Evolutionary conservation across 2,888 invertebrate species (phyloP).

Genomic region (Hermaeophaga mercurialis): DNA sequence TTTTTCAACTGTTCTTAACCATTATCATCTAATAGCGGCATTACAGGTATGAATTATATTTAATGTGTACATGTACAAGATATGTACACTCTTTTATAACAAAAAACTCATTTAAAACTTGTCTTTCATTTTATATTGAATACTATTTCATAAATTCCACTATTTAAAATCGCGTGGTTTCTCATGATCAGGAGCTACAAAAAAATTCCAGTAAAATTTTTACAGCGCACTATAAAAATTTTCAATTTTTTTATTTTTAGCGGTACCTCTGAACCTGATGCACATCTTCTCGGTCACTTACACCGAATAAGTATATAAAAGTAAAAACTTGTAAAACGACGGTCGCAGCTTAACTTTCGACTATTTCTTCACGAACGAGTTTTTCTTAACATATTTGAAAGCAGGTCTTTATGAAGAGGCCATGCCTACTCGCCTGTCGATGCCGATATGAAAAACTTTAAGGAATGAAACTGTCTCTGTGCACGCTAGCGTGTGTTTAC

Average conservation of each 20-base stretch:
- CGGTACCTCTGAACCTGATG: conserved; percentile 9
- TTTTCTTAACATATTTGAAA: conserved; percentile 45
- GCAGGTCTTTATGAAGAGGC: conserved; percentile 42
- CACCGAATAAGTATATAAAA: conserved; percentile 36
- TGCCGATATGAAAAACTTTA: conserved; percentile 2
- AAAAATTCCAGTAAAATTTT: conserved; percentile 3
- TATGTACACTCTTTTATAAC: too few relatives aligned
- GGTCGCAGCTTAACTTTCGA: conserved; percentile 39
- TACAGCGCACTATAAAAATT: conserved; percentile 4
- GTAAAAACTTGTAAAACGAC: conserved; percentile 48
- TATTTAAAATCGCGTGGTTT: not conserved
- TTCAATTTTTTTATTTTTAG: conserved; percentile 19
- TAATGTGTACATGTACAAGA: too few relatives aligned
- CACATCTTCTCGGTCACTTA: conserved; percentile 21
- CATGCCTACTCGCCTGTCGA: conserved; percentile 27
- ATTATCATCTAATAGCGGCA: too few relatives aligned
- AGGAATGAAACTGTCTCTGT: not conserved
- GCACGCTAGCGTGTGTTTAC: not conserved
- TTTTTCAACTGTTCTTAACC: too few relatives aligned
- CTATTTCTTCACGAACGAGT: conserved; percentile 40
- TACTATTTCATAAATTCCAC: too few relatives aligned
- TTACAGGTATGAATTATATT: too few relatives aligned
- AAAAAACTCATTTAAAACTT: too few relatives aligned
- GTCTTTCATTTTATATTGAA: too few relatives aligned
- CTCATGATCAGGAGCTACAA: not conserved